Evolutionary conservation across 2,888 invertebrate species (phyloP), one percentile per base, ranked within the genome.

Genomic region (Philereme vetulata): DNA sequence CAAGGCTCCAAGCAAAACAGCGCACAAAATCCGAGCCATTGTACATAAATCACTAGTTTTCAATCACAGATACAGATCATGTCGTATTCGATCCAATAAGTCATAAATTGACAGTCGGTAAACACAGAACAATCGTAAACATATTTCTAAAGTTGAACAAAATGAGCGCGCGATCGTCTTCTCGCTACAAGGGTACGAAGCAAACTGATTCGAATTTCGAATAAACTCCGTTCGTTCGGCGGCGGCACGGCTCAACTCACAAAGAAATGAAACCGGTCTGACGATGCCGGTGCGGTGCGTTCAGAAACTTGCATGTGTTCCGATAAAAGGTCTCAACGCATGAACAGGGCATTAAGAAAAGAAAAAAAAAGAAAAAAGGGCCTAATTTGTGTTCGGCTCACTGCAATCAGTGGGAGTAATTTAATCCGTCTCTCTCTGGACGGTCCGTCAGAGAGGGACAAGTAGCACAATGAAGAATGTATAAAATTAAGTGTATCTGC

Each of bases 301-400:
- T 84, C 85, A 78, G 82, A 81, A 76, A 78, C 86, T 78, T 85
- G 88, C 88, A 90, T 89, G 84, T 90, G 87, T 88, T 87, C 80
- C 83, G 86, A 90, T 90, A 90, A 90, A 90, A 87, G 85, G 85
- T 81, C 84, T 86, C 83, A 82, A 85, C 84, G 85, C 88, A 87
- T 89, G 87, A 90, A 88, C 88, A 86, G 85, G 81, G 86, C 85
- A 88, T 90, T 90, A 90, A 84, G 84, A 56, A 83, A 78, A 82
- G 77, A 80, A 83, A 77, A 72, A 84, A 82, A 83, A 79, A 84
- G n/a, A 80, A 81, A 82, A 86, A 87, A 86, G 84, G 83, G 80
- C 83, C 88, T 91, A 90, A 90, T 90, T 90, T 90, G 84, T 88
- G 85, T 88, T 86, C 85, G 86, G 87, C 86, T 89, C 86, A 84